Evolutionary conservation across 2,888 invertebrate genomes (phyloP).

Genomic region (Phalera bucephala): DNA sequence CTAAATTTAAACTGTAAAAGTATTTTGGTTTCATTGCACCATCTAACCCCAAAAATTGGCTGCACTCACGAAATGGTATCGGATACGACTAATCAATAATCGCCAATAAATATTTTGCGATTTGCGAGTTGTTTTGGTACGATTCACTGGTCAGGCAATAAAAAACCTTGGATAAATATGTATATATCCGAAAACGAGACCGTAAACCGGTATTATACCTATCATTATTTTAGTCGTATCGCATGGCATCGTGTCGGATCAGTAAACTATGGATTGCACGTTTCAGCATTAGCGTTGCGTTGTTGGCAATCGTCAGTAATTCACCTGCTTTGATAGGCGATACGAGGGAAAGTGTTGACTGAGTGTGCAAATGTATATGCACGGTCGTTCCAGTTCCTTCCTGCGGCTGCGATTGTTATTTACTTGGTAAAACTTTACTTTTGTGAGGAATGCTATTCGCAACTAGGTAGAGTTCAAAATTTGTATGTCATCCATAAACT

Average conservation of each 20-base stretch:
- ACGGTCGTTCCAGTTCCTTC: slow-evolving; percentile 12
- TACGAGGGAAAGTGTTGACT: slow-evolving; percentile 34
- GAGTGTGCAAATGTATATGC: slow-evolving; percentile 13
- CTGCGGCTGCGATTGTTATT: too few relatives aligned
- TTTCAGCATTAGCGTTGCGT: slow-evolving; percentile 34
- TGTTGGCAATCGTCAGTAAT: slow-evolving; percentile 44
- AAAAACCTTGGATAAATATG: slow-evolving; percentile 35
- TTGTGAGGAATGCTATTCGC: too few relatives aligned
- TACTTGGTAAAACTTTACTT: too few relatives aligned
- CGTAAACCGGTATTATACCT: slow-evolving; percentile 26
- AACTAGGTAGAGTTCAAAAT: too few relatives aligned
- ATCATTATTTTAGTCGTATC: slow-evolving; percentile 26
- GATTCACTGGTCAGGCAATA: slow-evolving; percentile 21
- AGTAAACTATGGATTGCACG: slow-evolving; percentile 39
- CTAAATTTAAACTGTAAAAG: slow-evolving; percentile 12
- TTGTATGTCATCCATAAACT: too few relatives aligned
- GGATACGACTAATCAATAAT: slow-evolving; percentile 19
- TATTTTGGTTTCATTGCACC: slow-evolving; percentile 10
- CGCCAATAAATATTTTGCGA: slow-evolving; percentile 5
- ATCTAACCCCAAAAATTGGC: slow-evolving; percentile 12
- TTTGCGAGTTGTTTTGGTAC: slow-evolving; percentile 23
- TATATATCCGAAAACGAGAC: slow-evolving; percentile 21
- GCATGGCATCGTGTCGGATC: slow-evolving; percentile 27
- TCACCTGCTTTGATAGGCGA: slow-evolving; percentile 30
- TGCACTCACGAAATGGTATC: slow-evolving; percentile 18